phyloP scores from a whole-genome alignment of 2,797 vertebrate genomes.

The Serranus cabrilla region DNA sequence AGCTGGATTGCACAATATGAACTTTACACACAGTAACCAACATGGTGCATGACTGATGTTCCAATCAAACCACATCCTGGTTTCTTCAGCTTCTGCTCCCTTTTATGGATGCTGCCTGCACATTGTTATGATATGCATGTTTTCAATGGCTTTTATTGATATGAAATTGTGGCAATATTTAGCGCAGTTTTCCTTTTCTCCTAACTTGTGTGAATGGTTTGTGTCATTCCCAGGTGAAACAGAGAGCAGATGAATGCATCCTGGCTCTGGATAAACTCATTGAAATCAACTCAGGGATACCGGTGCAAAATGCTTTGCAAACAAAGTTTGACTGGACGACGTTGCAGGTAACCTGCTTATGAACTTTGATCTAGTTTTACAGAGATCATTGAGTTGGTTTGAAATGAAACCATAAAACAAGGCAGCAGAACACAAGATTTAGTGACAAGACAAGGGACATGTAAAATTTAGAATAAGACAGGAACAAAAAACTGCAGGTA shows the following conservation, averaged over 20 bases:
- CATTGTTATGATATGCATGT: too few relatives aligned
- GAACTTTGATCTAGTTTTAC: background rate
- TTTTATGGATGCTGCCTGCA: too few relatives aligned
- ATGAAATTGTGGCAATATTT: background rate
- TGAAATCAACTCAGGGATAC: slow-evolving; percentile 87
- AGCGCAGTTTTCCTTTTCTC: background rate
- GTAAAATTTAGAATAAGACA: background rate
- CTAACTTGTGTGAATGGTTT: background rate
- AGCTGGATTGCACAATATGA: slow-evolving; percentile 33
- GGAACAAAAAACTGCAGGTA: too few relatives aligned
- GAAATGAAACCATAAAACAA: background rate
- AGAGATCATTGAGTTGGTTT: background rate
- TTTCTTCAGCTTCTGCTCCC: background rate
- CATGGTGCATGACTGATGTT: background rate
- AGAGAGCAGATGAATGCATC: slow-evolving; percentile 92
- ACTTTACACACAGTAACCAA: background rate
- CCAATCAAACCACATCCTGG: slow-evolving; percentile 35
- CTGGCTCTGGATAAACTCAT: slow-evolving; percentile 89
- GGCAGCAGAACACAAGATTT: too few relatives aligned
- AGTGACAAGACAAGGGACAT: too few relatives aligned
- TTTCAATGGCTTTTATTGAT: background rate
- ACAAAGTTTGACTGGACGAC: slow-evolving; percentile 89
- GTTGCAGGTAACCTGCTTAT: slow-evolving; percentile 84
- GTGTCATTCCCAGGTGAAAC: slow-evolving; percentile 85
- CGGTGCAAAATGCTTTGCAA: slow-evolving; percentile 86